Evolutionary conservation across 2,888 invertebrate genomes (phyloP).

Genomic region (Alsophila aescularia): DNA sequence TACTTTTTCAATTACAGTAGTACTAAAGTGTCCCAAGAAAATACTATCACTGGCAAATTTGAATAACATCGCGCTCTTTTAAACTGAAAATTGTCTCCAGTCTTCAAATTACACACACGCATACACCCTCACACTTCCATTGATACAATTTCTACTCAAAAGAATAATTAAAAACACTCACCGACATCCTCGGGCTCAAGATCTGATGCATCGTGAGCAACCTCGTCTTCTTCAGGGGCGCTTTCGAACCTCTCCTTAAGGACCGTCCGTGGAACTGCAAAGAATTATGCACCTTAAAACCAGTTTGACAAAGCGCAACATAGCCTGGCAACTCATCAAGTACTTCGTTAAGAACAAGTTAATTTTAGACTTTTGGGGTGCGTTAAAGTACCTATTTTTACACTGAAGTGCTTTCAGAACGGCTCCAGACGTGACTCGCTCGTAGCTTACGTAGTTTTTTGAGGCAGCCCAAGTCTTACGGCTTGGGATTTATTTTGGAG

Average conservation of each 20-base stretch:
- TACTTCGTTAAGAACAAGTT: constrained; percentile 61
- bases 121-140: too few species aligned
- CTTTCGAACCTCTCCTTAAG: constrained; percentile 93
- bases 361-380: constrained; percentile 73
- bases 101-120: too few species aligned
- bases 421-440: constrained; percentile 55
- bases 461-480: constrained; percentile 36
- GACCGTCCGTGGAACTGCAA: constrained; percentile 92
- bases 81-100: too few species aligned
- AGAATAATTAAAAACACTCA: constrained; percentile 64
- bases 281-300: constrained; percentile 55
- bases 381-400: constrained; percentile 59
- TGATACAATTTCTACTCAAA: not conserved
- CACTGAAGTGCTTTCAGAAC: constrained; percentile 49
- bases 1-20: too few species aligned
- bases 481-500: constrained; percentile 40
- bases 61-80: not conserved
- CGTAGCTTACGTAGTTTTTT: constrained; percentile 45
- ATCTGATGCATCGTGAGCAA: constrained; percentile 80
- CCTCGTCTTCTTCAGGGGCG: constrained; percentile 91
- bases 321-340: constrained; percentile 36
- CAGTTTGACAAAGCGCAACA: constrained; percentile 41
- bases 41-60: not conserved
- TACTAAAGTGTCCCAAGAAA: too few species aligned
- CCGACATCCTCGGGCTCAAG: constrained; percentile 81